phyloP scores from a whole-genome alignment of 2,888 invertebrate species.

The Notocelia uddmanniana region DNA sequence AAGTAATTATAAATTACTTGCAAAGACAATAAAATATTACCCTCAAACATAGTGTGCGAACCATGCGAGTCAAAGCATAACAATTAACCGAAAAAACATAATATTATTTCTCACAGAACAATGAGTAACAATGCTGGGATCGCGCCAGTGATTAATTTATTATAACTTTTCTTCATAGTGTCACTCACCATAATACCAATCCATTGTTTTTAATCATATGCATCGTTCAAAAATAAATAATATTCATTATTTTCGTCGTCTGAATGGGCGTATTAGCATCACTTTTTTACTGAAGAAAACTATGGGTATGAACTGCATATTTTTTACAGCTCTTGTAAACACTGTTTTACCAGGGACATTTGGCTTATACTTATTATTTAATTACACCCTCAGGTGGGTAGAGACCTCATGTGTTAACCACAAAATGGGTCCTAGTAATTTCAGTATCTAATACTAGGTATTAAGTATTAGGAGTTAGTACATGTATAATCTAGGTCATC shows the following conservation, averaged over 20 bases:
- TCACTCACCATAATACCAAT: conserved; percentile 25
- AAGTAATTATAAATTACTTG: conserved; percentile 10
- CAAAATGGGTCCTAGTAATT: too few relatives aligned
- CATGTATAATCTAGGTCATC: too few relatives aligned
- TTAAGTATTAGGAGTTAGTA: too few relatives aligned
- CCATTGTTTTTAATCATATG: conserved; percentile 5
- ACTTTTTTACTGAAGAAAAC: too few relatives aligned
- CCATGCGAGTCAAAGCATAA: conserved; percentile 38
- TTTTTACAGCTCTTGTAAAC: too few relatives aligned
- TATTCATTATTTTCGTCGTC: not conserved
- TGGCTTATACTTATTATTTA: too few relatives aligned
- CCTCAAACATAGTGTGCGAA: conserved; percentile 35
- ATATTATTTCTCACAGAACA: conserved; percentile 41
- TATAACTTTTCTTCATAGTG: conserved; percentile 36
- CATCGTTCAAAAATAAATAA: conserved; percentile 12
- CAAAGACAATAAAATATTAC: conserved; percentile 18
- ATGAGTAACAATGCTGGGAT: conserved; percentile 44
- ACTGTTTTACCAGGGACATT: too few relatives aligned
- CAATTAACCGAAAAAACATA: conserved; percentile 40
- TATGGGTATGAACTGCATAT: too few relatives aligned
- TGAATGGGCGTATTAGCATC: too few relatives aligned
- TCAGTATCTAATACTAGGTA: too few relatives aligned
- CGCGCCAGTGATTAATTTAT: conserved; percentile 33
- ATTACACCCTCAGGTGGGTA: too few relatives aligned
- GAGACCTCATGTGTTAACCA: too few relatives aligned